Base-by-base conservation (phyloP, 1,140 invertebrate genomes). In the Danaus plexippus region DNA sequence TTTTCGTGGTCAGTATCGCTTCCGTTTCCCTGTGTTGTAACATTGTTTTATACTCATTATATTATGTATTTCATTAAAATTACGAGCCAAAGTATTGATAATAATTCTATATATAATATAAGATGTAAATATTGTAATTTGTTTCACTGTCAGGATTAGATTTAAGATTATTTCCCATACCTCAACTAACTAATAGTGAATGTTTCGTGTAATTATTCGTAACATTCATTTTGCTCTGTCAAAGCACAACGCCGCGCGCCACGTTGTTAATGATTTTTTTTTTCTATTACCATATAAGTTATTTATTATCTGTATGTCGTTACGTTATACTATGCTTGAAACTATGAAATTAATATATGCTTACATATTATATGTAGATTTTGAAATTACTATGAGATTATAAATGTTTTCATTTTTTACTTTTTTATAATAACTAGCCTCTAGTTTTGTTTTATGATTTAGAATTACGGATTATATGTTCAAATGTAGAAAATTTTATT, bases 381-480 rank as follows among this genome's bases (percentile, higher is more conserved):
- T 73, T 81, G 83, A 86, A 86, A 86, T 86, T 86, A 84, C 79
- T 70, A 72, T 84, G 80, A 84, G 80, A 84, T 84, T 85, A 83
- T 73, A 75, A 54, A 63, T 69, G 69, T 78, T 80, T 80, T 49
- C 47, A 22, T 82, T 82, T 79, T 80, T 70, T 80, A 77, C 68
- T 78, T 82, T 15, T 83, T 83, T 82, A 71, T 79, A 71, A 67
- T 67, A 69, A 75, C 73, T 79, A 77, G 75, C 69, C 71, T 73
- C 55, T 74, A 71, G 63, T 62, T 65, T 48, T 47, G 40, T 42
- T 12, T 22, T 52, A 44, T 51, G 22, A 32, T 32, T 32, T 46
- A 43, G 48, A 13, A 9, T 52, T 43, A 57, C 22, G 40, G 47
- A 59, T 59, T 56, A 56, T 61, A 61, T 61, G 59, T 61, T 61